A percentile compares a stretch with the other conserved stretches of the same genome.
These are phyloP conservation scores for Campaea margaritaria DNA, from an alignment of 2,888 invertebrate genomes.

Conservation along the genomic window DNA sequence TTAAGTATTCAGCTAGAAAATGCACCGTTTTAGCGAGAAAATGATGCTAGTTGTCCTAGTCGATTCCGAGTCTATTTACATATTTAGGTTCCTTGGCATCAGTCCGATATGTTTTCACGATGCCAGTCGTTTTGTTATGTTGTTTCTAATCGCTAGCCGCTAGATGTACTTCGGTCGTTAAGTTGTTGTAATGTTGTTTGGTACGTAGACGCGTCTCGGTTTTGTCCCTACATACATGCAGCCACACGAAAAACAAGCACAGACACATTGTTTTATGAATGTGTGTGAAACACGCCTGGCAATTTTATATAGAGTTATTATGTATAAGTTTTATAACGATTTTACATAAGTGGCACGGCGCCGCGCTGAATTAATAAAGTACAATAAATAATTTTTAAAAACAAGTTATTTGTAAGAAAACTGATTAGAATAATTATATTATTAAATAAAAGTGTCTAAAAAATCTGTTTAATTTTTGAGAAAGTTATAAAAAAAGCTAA, in stretches of 20 bases:
- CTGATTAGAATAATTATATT: conserved; percentile 67
- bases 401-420: conserved; percentile 76
- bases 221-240: conserved; percentile 28
- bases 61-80: conserved; percentile 18
- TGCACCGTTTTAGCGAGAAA: conserved; percentile 9
- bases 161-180: conserved; percentile 36
- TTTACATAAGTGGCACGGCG: conserved; percentile 77
- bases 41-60: conserved; percentile 33
- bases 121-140: conserved; percentile 38
- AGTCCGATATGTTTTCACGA: conserved; percentile 45
- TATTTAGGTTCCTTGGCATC: conserved; percentile 38
- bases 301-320: conserved; percentile 47
- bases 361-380: conserved; percentile 75
- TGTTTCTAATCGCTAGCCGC: conserved; percentile 29
- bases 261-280: conserved; percentile 15
- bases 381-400: conserved; percentile 80
- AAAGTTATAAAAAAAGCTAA: conserved; percentile 65
- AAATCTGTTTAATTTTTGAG: conserved; percentile 72
- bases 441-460: conserved; percentile 70
- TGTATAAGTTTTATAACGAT: conserved; percentile 80
- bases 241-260: conserved; percentile 8
- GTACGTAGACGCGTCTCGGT: conserved; percentile 27
- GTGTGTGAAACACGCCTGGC: conserved; percentile 39
- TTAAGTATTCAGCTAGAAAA: conserved; percentile 2
- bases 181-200: conserved; percentile 30